phyloP scores from a whole-genome alignment of 1,140 invertebrate species.

The Trissolcus basalis region DNA sequence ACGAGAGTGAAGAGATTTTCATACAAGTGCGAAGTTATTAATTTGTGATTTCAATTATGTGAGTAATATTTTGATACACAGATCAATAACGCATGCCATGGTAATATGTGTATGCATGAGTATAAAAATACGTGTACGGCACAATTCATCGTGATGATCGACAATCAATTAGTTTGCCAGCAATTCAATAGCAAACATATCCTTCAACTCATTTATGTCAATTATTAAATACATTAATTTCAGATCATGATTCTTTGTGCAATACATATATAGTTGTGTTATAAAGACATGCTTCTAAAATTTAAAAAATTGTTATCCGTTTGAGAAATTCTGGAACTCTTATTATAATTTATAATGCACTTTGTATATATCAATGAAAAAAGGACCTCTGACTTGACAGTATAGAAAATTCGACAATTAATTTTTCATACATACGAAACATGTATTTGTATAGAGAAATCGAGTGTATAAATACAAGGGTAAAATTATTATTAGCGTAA shows the following conservation, averaged over 20 bases:
- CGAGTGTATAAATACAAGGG: no score
- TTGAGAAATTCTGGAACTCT: constrained; percentile 47
- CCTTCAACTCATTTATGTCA: no score
- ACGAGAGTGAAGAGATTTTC: constrained; percentile 16
- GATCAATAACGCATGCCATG: constrained; percentile 19
- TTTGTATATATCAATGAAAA: constrained; percentile 7
- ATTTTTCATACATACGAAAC: no score
- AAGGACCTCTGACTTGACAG: not conserved
- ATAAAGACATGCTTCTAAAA: constrained; percentile 26
- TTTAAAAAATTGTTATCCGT: constrained; percentile 21
- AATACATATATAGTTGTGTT: constrained; percentile 10
- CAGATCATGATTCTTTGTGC: constrained; percentile 5
- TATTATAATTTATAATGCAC: constrained; percentile 4
- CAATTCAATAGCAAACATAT: no score
- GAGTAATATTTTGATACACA: constrained; percentile 8
- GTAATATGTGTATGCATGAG: not conserved
- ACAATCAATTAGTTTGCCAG: not conserved
- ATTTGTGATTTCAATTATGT: constrained; percentile 4
- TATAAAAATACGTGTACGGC: constrained; percentile 3
- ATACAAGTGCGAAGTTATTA: constrained; percentile 8
- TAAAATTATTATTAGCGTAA: not conserved
- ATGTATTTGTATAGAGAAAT: no score
- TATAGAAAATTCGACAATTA: no score
- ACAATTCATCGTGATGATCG: constrained; percentile 25
- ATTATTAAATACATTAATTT: no score